A percentile compares a stretch with the other conserved stretches of the same genome.
Conservation (phyloP, 1,140 invertebrate genomes). For the Drosophila nigrodunni region DNA sequence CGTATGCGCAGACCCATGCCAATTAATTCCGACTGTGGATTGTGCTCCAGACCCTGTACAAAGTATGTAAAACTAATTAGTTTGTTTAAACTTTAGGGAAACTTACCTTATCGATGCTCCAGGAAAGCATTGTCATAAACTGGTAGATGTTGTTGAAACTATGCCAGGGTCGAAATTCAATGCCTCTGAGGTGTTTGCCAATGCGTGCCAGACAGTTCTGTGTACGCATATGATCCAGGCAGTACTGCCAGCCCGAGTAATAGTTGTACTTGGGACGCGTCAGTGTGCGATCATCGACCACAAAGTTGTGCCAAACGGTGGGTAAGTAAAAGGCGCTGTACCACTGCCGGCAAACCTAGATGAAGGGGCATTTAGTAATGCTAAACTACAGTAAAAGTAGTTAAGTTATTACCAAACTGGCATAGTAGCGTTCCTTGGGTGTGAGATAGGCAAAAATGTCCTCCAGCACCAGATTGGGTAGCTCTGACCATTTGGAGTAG, state of each 20-base stretch:
- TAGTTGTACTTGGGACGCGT: constrained; percentile 92
- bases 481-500: constrained; percentile 88
- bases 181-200: constrained; percentile 88
- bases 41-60: constrained; percentile 45
- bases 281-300: constrained; percentile 89
- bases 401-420: constrained; percentile 88
- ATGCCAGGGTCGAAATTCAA: constrained; percentile 90
- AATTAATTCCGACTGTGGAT: constrained; percentile 75
- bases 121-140: constrained; percentile 92
- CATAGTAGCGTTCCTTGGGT: constrained; percentile 90
- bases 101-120: constrained; percentile 87
- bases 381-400: background rate
- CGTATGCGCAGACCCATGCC: constrained; percentile 87
- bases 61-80: background rate
- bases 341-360: constrained; percentile 86
- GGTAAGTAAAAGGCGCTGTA: constrained; percentile 90
- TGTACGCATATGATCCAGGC: constrained; percentile 90
- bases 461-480: constrained; percentile 92
- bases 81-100: background rate
- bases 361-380: background rate
- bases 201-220: constrained; percentile 90
- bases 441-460: constrained; percentile 90
- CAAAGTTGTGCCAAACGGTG: constrained; percentile 90
- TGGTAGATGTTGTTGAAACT: constrained; percentile 94
- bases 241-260: constrained; percentile 93